phyloP scores from a whole-genome alignment of 2,888 invertebrate species.

The Ophion ellenae region DNA sequence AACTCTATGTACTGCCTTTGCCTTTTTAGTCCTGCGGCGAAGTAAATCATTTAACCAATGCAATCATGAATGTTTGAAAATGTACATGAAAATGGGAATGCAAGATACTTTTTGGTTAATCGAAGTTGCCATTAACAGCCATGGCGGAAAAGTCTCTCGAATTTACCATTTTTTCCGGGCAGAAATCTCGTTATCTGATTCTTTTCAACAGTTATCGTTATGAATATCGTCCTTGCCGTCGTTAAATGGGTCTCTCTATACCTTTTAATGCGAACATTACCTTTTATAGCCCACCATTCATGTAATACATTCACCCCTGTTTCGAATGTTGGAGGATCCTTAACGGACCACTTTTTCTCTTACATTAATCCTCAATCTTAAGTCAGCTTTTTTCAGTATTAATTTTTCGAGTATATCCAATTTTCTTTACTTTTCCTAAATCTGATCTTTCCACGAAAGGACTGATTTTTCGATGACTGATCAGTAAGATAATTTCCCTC shows the following conservation, averaged over 20 bases:
- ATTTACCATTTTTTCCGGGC: slow-evolving; percentile 25
- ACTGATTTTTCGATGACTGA: slow-evolving; percentile 1
- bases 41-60: slow-evolving; percentile 29
- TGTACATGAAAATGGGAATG: slow-evolving; percentile 7
- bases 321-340: slow-evolving; percentile 1
- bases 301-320: slow-evolving; percentile 29
- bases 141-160: slow-evolving; percentile 36
- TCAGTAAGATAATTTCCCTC: slow-evolving; percentile 1
- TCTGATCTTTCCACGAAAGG: background rate
- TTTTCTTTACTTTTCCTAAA: background rate
- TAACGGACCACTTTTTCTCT: background rate
- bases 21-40: background rate
- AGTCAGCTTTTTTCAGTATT: background rate
- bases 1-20: background rate
- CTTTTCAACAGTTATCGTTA: slow-evolving; percentile 55
- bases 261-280: slow-evolving; percentile 52
- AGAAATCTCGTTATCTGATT: slow-evolving; percentile 37
- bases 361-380: slow-evolving; percentile 4
- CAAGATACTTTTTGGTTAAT: slow-evolving; percentile 40
- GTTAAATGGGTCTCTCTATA: slow-evolving; percentile 43
- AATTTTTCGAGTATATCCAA: background rate
- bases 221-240: slow-evolving; percentile 52
- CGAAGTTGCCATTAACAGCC: slow-evolving; percentile 37
- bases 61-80: slow-evolving; percentile 7
- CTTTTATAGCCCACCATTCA: slow-evolving; percentile 45